Percentiles rank a stretch among this genome's conserved stretches.
Conservation (phyloP, 2,888 invertebrate genomes). For the Aromia moschata region DNA sequence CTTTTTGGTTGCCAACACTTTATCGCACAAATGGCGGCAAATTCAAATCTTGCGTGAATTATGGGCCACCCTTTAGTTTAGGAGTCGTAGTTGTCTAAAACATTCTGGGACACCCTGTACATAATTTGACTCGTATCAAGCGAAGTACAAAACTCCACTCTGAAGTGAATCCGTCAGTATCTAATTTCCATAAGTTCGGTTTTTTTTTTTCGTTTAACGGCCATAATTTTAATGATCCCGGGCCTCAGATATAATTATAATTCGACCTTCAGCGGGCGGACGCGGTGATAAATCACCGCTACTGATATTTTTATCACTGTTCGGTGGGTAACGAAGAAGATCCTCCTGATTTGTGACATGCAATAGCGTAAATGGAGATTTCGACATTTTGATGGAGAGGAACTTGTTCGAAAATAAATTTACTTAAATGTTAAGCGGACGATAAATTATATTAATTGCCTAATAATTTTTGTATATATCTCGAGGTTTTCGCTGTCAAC, state of each 20-base stretch:
- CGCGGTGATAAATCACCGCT: background rate
- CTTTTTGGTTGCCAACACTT: no score
- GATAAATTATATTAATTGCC: background rate
- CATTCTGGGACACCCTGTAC: no score
- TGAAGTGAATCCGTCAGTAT: background rate
- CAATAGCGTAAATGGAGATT: constrained; percentile 1
- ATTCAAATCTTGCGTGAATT: no score
- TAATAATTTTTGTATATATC: background rate
- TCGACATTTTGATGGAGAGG: constrained; percentile 3
- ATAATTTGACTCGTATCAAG: no score
- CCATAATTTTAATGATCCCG: background rate
- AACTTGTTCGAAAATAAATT: background rate
- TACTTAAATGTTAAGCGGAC: background rate
- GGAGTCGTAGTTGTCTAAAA: no score
- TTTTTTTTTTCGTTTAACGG: background rate
- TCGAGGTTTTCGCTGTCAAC: background rate
- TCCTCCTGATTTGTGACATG: background rate
- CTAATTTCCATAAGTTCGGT: background rate
- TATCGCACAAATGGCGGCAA: no score
- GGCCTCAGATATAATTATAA: background rate
- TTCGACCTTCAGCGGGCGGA: background rate
- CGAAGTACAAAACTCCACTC: background rate
- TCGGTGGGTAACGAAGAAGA: background rate
- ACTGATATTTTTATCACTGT: background rate
- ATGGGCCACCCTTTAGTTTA: no score